Percentiles rank a stretch among this genome's conserved stretches.
Evolutionary conservation across 2,797 vertebrate genomes (phyloP).

Genomic region (Sarcophilus harrisii): DNA sequence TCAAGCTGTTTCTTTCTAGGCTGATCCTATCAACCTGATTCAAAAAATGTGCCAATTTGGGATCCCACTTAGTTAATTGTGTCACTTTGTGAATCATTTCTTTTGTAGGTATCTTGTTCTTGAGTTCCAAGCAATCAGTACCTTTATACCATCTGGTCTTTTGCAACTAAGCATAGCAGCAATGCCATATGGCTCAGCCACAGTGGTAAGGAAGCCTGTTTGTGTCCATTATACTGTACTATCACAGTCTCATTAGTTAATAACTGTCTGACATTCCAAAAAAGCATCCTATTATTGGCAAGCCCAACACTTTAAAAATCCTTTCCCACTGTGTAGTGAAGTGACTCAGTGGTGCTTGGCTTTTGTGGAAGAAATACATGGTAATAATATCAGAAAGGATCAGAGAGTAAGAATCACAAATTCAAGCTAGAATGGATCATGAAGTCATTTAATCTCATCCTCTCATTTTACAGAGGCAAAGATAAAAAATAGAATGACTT

Average conservation of each 20-base stretch:
- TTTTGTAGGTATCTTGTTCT: neutral
- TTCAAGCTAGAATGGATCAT: neutral
- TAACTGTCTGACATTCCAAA: neutral
- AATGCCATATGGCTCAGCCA: neutral
- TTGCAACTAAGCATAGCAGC: neutral
- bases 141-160: neutral
- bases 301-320: neutral
- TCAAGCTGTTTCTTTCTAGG: neutral
- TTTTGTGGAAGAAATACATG: neutral
- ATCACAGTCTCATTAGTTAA: neutral
- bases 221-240: neutral
- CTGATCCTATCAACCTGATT: neutral
- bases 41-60: neutral
- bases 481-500: neutral
- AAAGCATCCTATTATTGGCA: neutral
- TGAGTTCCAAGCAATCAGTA: neutral
- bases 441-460: neutral
- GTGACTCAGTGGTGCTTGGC: neutral
- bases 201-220: neutral
- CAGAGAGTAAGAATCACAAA: neutral
- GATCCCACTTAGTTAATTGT: neutral
- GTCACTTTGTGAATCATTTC: neutral
- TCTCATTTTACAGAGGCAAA: neutral
- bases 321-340: neutral
- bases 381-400: neutral